Percentiles rank a stretch among this genome's conserved stretches.
Conservation (phyloP, 2,113 vertebrate species). For the Brachyhypopomus gauderio region DNA sequence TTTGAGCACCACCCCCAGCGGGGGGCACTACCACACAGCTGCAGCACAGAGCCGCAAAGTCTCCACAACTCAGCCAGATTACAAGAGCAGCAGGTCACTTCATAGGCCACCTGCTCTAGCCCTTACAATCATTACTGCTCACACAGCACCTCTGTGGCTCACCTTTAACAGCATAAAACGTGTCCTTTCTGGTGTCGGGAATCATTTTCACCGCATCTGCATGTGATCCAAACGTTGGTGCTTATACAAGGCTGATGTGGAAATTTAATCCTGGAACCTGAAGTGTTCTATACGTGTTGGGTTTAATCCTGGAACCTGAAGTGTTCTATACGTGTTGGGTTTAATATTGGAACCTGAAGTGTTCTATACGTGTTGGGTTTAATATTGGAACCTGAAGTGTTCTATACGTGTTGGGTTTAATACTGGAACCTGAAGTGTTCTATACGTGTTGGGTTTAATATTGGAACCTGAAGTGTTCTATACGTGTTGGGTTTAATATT, state of each 20-base stretch:
- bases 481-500: too few species aligned
- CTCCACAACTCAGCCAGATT: conserved; percentile 29
- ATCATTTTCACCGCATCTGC: conserved; percentile 70
- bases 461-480: background rate
- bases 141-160: conserved; percentile 26
- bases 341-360: too few species aligned
- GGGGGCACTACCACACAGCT: conserved; percentile 53
- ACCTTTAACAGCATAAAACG: conserved; percentile 46
- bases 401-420: too few species aligned
- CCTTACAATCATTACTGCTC: background rate
- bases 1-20: conserved; percentile 45
- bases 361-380: background rate
- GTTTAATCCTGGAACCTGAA: too few species aligned
- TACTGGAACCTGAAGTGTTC: too few species aligned
- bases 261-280: background rate
- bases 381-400: background rate
- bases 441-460: background rate
- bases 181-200: conserved; percentile 67
- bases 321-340: too few species aligned
- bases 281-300: background rate
- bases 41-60: conserved; percentile 61
- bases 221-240: conserved; percentile 71
- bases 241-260: background rate
- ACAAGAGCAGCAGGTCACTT: conserved; percentile 43
- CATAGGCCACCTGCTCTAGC: conserved; percentile 45